phyloP scores from a whole-genome alignment of 2,113 vertebrate genomes.

The Mesoclemmys tuberculata region DNA sequence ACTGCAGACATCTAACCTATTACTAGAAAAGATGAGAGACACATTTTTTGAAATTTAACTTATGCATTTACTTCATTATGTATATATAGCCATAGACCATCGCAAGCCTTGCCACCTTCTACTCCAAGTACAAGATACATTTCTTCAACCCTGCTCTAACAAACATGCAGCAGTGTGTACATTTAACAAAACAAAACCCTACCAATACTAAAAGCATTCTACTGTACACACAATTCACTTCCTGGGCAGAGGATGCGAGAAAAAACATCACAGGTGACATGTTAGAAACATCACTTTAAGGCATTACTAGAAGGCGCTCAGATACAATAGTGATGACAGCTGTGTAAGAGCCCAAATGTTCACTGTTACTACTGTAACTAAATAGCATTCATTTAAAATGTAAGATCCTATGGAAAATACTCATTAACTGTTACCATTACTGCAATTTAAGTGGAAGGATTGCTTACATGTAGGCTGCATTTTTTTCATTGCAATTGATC shows the following conservation, averaged over 20 bases:
- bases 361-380: accelerated
- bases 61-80: neutral
- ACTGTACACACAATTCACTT: neutral
- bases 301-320: neutral
- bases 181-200: neutral
- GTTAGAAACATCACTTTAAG: neutral
- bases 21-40: neutral
- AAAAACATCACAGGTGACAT: neutral
- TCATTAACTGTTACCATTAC: neutral
- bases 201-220: neutral
- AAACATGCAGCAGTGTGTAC: neutral
- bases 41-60: neutral
- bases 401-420: neutral
- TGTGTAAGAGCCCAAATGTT: neutral
- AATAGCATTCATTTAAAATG: neutral
- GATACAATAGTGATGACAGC: neutral
- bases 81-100: too few relatives aligned
- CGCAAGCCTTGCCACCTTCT: neutral
- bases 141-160: neutral
- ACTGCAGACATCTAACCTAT: neutral
- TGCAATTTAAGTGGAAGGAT: neutral
- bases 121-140: neutral
- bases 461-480: neutral
- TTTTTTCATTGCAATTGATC: neutral
- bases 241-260: neutral